Evolutionary conservation across 2,113 vertebrate genomes (phyloP), one percentile per base, ranked within the genome.

Genomic region (Daubentonia madagascariensis): DNA sequence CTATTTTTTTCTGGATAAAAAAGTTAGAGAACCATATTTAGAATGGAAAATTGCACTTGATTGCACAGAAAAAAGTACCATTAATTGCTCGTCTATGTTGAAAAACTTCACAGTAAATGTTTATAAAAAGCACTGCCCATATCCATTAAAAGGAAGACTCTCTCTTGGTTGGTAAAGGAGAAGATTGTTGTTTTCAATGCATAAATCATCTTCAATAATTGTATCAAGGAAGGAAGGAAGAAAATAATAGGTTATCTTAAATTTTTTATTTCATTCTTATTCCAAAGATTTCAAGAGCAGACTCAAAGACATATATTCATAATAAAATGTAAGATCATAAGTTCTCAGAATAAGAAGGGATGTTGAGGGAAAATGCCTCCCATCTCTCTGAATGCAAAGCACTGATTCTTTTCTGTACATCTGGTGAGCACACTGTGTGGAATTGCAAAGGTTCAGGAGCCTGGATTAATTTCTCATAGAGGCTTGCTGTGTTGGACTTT

Each of bases 361-460:
- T 3, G 1, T 6, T 4, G 32, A 28, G 43, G 23, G 14, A 8
- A 81, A 30, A 7, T 0, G 3, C 10, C 22, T 25, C 12, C 43
- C 5, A 0, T 8, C 0, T 4, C 37, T 35, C 28, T 28, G 45
- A 48, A 9, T 1, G 12, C 28, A 52, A 17, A 68, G 18, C 14
- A 1, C 3, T 3, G 13, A 1, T 1, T 23, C 11, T 4, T 2
- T 6, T 2, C 50, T 23, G 59, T 4, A 1, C 1, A 0, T 43
- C 16, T 37, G 17, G 8, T 23, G 63, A 13, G 8, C 20, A 18
- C 9, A 0, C 1, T 1, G 6, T 28, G 4, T 10, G 6, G 22
- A 68, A 7, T 8, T 1, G 11, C 32, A 25, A 25, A 45, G 22
- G 3, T 2, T 40, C 48, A 12, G 54, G 23, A 54, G 25, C 1